Conservation (phyloP, 53 echinoderm and acorn worm species). For the Apostichopus leukothele region DNA sequence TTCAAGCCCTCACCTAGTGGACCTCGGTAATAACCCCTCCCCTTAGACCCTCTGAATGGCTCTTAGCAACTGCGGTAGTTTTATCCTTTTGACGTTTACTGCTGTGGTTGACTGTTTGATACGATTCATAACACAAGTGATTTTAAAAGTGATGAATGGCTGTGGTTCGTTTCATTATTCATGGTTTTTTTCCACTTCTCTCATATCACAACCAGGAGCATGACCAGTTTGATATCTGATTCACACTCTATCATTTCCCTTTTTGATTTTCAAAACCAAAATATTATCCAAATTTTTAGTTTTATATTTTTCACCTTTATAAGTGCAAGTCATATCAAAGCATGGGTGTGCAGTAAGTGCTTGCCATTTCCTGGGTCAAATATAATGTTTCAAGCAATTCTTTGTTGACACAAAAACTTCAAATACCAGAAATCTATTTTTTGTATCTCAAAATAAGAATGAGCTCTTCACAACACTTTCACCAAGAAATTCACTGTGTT, state of each 20-base stretch:
- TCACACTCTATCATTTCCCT: not conserved
- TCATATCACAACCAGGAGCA: not conserved
- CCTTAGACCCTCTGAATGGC: not conserved
- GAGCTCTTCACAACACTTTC: too few relatives aligned
- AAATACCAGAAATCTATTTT: not conserved
- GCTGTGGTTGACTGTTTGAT: constrained; percentile 1
- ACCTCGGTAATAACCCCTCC: not conserved
- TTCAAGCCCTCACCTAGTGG: constrained; percentile 48
- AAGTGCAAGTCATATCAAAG: constrained; percentile 8
- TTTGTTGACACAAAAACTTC: not conserved
- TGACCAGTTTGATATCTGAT: not conserved
- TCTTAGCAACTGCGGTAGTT: not conserved
- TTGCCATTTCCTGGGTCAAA: constrained; percentile 26
- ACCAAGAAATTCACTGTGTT: not conserved
- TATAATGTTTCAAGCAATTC: not conserved
- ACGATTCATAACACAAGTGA: not conserved
- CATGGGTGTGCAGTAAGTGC: constrained; percentile 29
- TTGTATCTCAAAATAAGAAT: too few relatives aligned
- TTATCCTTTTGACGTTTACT: not conserved
- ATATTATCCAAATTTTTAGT: too few relatives aligned
- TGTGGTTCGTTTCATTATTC: not conserved
- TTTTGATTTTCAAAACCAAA: not conserved
- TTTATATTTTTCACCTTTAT: not conserved
- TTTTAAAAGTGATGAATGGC: not conserved
- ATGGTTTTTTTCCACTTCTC: not conserved